phyloP scores from a whole-genome alignment of 2,113 vertebrate species.

The Orthonyx spaldingii region DNA sequence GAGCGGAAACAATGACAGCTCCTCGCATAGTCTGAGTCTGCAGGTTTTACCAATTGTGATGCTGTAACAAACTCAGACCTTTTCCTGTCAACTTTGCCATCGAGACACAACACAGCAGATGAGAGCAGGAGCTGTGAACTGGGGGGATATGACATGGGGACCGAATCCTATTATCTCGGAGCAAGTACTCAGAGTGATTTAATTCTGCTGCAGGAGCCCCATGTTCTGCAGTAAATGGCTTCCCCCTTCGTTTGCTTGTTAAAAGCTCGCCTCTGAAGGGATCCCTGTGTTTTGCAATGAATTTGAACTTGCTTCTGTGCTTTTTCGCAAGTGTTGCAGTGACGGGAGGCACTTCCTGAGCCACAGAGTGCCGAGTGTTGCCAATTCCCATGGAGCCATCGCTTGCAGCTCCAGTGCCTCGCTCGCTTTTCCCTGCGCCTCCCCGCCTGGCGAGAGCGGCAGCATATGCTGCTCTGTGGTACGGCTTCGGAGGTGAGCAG shows the following conservation, averaged over 20 bases:
- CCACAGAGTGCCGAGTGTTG: neutral
- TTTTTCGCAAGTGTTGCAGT: neutral
- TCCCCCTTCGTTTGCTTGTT: neutral
- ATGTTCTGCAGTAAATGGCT: neutral
- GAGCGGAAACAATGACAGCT: neutral
- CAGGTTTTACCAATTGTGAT: neutral
- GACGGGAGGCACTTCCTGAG: neutral
- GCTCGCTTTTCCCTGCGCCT: neutral
- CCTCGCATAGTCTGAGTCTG: neutral
- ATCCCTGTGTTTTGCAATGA: neutral
- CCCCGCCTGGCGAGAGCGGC: neutral
- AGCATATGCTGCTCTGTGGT: neutral
- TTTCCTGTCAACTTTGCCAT: neutral
- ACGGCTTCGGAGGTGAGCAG: neutral
- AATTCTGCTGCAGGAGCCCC: neutral
- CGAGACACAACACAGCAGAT: neutral
- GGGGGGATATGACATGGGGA: accelerated
- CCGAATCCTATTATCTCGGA: neutral
- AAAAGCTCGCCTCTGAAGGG: neutral
- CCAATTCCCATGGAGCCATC: neutral
- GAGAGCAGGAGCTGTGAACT: neutral
- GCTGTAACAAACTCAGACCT: neutral
- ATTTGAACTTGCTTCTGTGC: neutral
- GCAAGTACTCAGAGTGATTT: neutral
- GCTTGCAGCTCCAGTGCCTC: neutral